Conservation (phyloP, 2,888 invertebrate genomes). For the Sphecodes monilicornis region DNA sequence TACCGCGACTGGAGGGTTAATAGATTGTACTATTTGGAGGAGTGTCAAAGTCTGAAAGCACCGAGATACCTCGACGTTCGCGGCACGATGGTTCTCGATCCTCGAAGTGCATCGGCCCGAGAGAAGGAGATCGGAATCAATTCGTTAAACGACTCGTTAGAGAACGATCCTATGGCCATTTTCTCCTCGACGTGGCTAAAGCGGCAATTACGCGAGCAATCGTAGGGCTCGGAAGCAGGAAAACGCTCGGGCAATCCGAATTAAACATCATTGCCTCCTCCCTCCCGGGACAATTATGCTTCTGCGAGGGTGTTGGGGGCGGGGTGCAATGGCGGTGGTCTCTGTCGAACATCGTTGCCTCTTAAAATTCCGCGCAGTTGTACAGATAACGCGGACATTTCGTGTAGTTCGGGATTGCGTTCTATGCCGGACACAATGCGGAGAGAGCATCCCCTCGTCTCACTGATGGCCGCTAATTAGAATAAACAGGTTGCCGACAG, state of each 20-base stretch:
- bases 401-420: slow-evolving; percentile 6
- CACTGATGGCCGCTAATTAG: slow-evolving; percentile 68
- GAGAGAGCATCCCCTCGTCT: neutral
- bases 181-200: neutral
- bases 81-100: neutral
- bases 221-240: slow-evolving; percentile 4
- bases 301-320: too few relatives aligned
- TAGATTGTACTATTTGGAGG: too few relatives aligned
- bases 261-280: slow-evolving; percentile 22
- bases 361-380: slow-evolving; percentile 44
- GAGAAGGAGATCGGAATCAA: neutral
- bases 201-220: slow-evolving; percentile 9
- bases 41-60: neutral
- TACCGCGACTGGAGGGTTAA: too few relatives aligned
- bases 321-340: neutral
- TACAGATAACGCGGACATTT: slow-evolving; percentile 31
- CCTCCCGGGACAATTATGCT: slow-evolving; percentile 27
- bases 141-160: slow-evolving; percentile 9
- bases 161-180: neutral
- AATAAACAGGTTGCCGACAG: slow-evolving; percentile 76
- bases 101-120: neutral
- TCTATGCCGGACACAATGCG: neutral
- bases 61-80: neutral
- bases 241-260: slow-evolving; percentile 4
- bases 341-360: slow-evolving; percentile 12